A percentile compares a stretch with the other conserved stretches of the same genome.
These are phyloP conservation scores for Zaprionus lineosus DNA, from an alignment of 2,888 invertebrate genomes.

Conservation along the genomic window DNA sequence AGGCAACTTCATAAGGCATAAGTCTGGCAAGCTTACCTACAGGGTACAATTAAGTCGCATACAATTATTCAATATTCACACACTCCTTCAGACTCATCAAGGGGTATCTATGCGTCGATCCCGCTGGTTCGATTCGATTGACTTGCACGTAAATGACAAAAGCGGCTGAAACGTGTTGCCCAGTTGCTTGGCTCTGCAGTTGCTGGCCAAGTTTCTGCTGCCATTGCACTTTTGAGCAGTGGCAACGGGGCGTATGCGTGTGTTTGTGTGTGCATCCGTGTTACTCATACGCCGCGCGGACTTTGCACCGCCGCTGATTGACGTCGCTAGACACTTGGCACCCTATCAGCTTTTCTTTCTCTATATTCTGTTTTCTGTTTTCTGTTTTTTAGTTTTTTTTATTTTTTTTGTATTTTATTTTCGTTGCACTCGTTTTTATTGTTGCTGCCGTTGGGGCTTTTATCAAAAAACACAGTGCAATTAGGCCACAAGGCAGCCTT, in stretches of 20 bases:
- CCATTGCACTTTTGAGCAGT: no score
- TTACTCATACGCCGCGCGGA: conserved; percentile 66
- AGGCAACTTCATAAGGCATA: no score
- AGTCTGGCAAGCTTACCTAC: no score
- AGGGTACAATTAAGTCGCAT: no score
- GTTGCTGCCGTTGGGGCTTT: conserved; percentile 22
- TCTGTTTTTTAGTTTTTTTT: conserved; percentile 12
- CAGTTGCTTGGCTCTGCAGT: neutral
- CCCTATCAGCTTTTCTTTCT: no score
- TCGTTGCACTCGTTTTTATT: conserved; percentile 13
- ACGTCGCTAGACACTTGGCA: neutral
- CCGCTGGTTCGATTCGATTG: no score
- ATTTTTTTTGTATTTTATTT: conserved; percentile 27
- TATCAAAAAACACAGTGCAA: conserved; percentile 43
- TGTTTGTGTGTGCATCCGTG: conserved; percentile 9
- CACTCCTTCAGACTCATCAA: no score
- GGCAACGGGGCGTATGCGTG: conserved; percentile 40
- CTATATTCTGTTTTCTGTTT: conserved; percentile 32
- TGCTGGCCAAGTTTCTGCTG: neutral
- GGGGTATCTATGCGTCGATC: no score
- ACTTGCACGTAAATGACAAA: no score
- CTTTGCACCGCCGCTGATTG: conserved; percentile 43
- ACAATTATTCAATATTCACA: no score
- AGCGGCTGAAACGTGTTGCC: no score
- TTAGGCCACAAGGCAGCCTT: conserved; percentile 30